Base-by-base conservation (phyloP, 1,140 invertebrate species). In the Drosophila guanche region DNA sequence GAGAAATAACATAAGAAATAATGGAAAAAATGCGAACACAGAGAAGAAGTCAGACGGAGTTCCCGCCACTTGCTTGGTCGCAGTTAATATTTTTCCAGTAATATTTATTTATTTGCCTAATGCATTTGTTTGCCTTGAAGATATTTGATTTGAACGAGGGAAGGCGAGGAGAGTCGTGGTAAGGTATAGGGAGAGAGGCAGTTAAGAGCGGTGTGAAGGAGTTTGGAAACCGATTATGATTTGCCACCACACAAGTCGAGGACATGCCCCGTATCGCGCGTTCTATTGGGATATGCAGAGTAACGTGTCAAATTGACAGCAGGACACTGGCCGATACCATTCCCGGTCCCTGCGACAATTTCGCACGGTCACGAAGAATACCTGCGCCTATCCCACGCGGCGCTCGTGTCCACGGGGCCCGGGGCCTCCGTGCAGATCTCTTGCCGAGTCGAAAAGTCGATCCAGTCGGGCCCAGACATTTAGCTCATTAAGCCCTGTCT, bases 241-340 rank as follows among this genome's bases (percentile, higher is more conserved):
- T 79, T 88, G 83, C 83, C 83, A 88, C 80, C 80, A 83, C 81
- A 86, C 77, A 77, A 88, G 77, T 77, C 67, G 81, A 77, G 67
- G 76, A 57, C 62, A 6, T 40, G 16, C 6, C 23, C 27, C 54
- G 45, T 48, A 37, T 40, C 37, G 33, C 55, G 55, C 46, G 46
- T 71, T 66, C 65, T 54, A 63, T 62, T 68, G 61, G 67, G 70
- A 68, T 68, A 54, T 27, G 60, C 71, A 53, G 58, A 10, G 43
- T 59, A 70, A 88, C 76, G 83, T 86, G 83, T 86, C 83, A 86
- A 86, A 83, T 62, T 71, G 83, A 50, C 83, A 86, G 83, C 83
- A 68, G 68, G 83, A 53, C 51, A 50, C 59, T 50, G 20, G 33
- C 33, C 8, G 29, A 33, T 47, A 20, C 45, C 40, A 8, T 22